Conservation (phyloP, 2,113 vertebrate genomes). For the Perca fluviatilis region DNA sequence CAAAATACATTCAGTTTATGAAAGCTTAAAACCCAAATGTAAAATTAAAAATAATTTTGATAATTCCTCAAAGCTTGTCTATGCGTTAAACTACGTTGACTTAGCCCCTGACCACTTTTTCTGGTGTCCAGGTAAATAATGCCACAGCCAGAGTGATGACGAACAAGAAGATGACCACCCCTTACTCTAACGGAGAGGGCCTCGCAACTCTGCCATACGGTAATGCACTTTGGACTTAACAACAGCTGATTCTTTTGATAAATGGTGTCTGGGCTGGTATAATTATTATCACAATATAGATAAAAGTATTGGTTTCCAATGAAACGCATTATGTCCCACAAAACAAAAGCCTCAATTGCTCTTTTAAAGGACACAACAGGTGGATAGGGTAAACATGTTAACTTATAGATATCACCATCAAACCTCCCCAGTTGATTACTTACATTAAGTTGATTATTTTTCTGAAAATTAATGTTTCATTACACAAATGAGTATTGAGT, state of each 20-base stretch:
- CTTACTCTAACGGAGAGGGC: slow-evolving; percentile 90
- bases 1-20: slow-evolving; percentile 6
- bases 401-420: too few relatives aligned
- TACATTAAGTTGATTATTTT: too few relatives aligned
- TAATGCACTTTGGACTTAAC: slow-evolving; percentile 47
- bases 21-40: not conserved
- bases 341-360: not conserved
- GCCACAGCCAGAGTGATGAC: slow-evolving; percentile 99
- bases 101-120: slow-evolving; percentile 53
- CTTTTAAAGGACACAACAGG: not conserved
- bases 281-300: not conserved
- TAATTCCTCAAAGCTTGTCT: slow-evolving; percentile 20
- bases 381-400: too few relatives aligned
- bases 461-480: too few relatives aligned
- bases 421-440: too few relatives aligned
- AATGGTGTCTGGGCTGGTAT: too few relatives aligned
- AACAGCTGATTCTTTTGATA: not conserved
- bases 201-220: slow-evolving; percentile 85
- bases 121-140: slow-evolving; percentile 93
- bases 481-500: too few relatives aligned
- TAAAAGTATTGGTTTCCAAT: too few relatives aligned
- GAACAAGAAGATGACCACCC: slow-evolving; percentile 99
- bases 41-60: too few relatives aligned
- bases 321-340: not conserved
- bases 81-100: not conserved